Conservation (phyloP, 2,113 vertebrate genomes). For the Limanda limanda region DNA sequence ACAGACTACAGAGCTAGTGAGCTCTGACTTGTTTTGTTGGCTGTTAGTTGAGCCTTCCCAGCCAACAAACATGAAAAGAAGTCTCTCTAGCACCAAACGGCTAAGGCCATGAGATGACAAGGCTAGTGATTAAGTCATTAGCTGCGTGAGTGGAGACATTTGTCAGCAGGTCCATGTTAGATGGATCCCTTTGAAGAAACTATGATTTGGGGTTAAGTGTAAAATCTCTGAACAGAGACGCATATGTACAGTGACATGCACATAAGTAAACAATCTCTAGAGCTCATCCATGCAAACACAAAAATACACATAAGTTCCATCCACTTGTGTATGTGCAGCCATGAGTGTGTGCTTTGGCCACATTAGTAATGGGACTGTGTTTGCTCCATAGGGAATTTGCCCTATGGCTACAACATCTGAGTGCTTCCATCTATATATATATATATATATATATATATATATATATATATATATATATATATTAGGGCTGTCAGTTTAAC, state of each 20-base stretch:
- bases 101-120: constrained; percentile 46
- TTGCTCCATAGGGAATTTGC: constrained; percentile 34
- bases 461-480: too few species aligned
- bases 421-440: constrained; percentile 19
- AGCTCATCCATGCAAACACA: constrained; percentile 17
- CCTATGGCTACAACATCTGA: constrained; percentile 45
- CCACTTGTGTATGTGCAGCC: too few species aligned
- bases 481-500: too few species aligned
- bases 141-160: constrained; percentile 29
- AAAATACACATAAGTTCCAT: neutral
- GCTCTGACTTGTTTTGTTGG: constrained; percentile 53
- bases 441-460: too few species aligned
- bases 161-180: constrained; percentile 31
- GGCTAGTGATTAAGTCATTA: constrained; percentile 62
- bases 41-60: constrained; percentile 36
- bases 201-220: neutral
- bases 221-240: neutral
- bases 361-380: constrained; percentile 35
- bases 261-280: constrained; percentile 3
- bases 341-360: constrained; percentile 34
- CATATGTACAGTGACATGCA: constrained; percentile 4
- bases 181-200: constrained; percentile 33
- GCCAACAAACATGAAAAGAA: constrained; percentile 61
- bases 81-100: constrained; percentile 11
- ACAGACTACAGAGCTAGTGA: constrained; percentile 22